Base-by-base conservation (phyloP, 2,797 vertebrate genomes). In the Sebastes nivosus region DNA sequence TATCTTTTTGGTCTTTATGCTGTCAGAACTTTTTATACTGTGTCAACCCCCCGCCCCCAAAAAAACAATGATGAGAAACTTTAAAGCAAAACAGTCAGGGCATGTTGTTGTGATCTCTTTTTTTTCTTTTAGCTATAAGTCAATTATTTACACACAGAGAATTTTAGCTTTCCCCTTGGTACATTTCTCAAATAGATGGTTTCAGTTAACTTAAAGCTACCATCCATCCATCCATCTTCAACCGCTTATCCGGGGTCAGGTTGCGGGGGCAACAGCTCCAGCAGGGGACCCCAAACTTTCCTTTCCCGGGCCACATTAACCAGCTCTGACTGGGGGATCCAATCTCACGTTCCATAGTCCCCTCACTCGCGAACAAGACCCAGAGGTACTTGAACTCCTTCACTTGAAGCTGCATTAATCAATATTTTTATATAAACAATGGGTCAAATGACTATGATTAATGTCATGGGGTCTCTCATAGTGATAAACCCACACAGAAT, bases 11-110 rank as follows among this genome's bases (percentile, higher is more conserved):
- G 85, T 88, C 67, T 84, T 72, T 58, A 25, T 14, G 20, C 46
- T 84, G 88, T 87, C 72, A 58, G 38, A 88, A 74, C 22, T 57
- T 87, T 83, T 65, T 70, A 80, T 52, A 27, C 42, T 69, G 42
- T 67, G 60, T 85, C 74, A 65, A 59, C 69, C 57, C 12, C 36
- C 12, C 11, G 46, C 14, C 16, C 2, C 6, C 3, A 50, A 79
- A 86, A 79, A 86, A 34, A 11, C 60, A 77, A 59, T 74, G 74
- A 85, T 69, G 64, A 67, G 65, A 87, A 68, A 67, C 50, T 80
- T 84, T 55, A 72, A 74, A 82, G 73, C 8, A 59, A 36, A 68
- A 60, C 27, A 57, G 38, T 30, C 32, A 22, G 36, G 11, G 29
- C 20, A 27, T 67, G 22, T 67, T 22, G 29, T 22, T 29, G 6